Evolutionary conservation across 2,113 vertebrate genomes (phyloP).

Genomic region (Conger conger): DNA sequence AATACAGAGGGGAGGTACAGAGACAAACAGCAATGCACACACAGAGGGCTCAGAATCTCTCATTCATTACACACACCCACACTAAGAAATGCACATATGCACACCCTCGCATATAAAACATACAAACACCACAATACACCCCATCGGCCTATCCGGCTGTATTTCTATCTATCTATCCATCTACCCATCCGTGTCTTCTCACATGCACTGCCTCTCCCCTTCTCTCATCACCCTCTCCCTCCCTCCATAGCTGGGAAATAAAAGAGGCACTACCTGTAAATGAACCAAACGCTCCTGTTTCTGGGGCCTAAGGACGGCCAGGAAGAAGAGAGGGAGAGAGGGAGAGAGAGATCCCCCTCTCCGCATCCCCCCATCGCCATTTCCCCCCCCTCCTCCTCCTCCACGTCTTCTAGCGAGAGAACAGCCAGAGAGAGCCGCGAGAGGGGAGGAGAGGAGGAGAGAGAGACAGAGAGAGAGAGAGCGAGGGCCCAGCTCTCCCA

Average conservation of each 20-base stretch:
- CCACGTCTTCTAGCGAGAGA: slow-evolving; percentile 56
- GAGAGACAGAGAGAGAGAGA: slow-evolving; percentile 40
- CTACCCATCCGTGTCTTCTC: slow-evolving; percentile 29
- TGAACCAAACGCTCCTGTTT: slow-evolving; percentile 93
- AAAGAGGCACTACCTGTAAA: slow-evolving; percentile 88
- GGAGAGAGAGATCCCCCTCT: slow-evolving; percentile 46
- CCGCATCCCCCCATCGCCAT: slow-evolving; percentile 36
- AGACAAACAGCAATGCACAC: slow-evolving; percentile 5
- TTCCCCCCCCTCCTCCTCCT: slow-evolving; percentile 57
- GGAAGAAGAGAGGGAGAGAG: slow-evolving; percentile 39
- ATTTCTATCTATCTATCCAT: slow-evolving; percentile 24
- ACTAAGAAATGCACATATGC: neutral
- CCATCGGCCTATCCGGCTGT: slow-evolving; percentile 2
- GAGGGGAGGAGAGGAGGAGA: slow-evolving; percentile 53
- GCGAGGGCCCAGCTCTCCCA: slow-evolving; percentile 42
- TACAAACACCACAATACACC: neutral
- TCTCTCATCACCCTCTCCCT: slow-evolving; percentile 64
- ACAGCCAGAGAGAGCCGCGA: slow-evolving; percentile 57
- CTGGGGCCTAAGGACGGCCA: slow-evolving; percentile 88
- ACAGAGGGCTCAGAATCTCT: slow-evolving; percentile 3
- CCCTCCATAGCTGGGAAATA: slow-evolving; percentile 75
- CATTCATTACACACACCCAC: slow-evolving; percentile 3
- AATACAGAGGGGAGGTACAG: slow-evolving; percentile 21
- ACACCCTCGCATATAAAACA: slow-evolving; percentile 9
- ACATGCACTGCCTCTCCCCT: slow-evolving; percentile 28